Percentiles rank a stretch among this genome's conserved stretches.
phyloP scores from a whole-genome alignment of 1,140 invertebrate genomes.

The Drosophila sp. region DNA sequence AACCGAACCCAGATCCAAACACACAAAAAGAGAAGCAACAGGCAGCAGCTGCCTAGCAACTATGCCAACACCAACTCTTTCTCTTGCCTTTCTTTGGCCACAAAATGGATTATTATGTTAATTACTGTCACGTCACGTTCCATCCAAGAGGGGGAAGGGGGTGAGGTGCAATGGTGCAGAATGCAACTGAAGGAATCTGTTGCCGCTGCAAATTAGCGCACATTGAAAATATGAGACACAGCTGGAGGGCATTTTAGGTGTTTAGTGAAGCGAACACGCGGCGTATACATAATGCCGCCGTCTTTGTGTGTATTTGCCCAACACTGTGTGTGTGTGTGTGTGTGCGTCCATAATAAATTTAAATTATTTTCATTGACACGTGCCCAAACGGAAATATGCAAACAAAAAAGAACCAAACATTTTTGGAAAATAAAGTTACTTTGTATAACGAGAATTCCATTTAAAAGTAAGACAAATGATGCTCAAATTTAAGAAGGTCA shows the following conservation, averaged over 20 bases:
- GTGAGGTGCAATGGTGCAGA: constrained; percentile 6
- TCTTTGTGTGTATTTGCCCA: constrained; percentile 25
- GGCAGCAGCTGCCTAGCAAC: constrained; percentile 9
- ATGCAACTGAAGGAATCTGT: constrained; percentile 45
- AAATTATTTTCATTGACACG: constrained; percentile 57
- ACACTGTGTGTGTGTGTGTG: constrained; percentile 15
- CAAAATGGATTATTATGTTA: constrained; percentile 79
- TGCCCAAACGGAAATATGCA: constrained; percentile 1
- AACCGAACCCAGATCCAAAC: constrained; percentile 6
- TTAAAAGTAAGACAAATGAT: constrained; percentile 6
- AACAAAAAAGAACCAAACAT: background rate
- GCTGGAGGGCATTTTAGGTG: constrained; percentile 15
- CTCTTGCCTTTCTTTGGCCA: constrained; percentile 49
- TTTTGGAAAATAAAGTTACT: background rate
- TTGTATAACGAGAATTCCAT: background rate
- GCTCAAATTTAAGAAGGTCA: background rate
- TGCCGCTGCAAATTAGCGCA: constrained; percentile 61
- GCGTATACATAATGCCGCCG: constrained; percentile 42
- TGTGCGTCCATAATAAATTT: constrained; percentile 43
- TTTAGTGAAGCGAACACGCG: constrained; percentile 11
- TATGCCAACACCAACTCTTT: constrained; percentile 39
- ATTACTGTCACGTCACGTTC: constrained; percentile 75
- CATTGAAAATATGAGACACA: constrained; percentile 52
- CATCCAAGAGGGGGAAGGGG: constrained; percentile 18
- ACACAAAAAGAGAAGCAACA: constrained; percentile 26